phyloP scores from a whole-genome alignment of 1,140 invertebrate genomes.

The Telenomus remus region DNA sequence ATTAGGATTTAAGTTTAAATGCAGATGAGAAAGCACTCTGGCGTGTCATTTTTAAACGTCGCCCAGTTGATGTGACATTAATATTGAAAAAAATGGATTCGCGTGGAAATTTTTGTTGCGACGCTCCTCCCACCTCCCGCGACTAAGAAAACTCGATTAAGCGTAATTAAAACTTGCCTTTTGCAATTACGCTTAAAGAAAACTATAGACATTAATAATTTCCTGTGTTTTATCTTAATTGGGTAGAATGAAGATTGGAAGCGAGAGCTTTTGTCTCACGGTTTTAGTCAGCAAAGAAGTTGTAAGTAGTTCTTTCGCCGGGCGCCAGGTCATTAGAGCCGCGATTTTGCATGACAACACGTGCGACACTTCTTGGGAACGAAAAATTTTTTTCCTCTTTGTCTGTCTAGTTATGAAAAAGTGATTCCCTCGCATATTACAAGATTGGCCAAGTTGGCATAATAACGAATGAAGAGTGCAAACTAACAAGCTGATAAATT shows the following conservation, averaged over 20 bases:
- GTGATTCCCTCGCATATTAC: constrained; percentile 43
- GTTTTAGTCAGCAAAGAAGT: constrained; percentile 2
- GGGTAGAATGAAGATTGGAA: constrained; percentile 15
- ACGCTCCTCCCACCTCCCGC: no score
- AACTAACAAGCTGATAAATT: constrained; percentile 44
- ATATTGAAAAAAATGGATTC: background rate
- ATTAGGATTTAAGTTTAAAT: constrained; percentile 48
- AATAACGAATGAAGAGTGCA: constrained; percentile 40
- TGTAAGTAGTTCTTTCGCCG: constrained; percentile 2
- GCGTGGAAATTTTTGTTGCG: no score
- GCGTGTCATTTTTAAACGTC: background rate
- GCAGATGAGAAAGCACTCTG: constrained; percentile 19
- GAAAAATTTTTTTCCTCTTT: constrained; percentile 12
- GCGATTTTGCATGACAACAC: constrained; percentile 16
- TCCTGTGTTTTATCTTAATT: constrained; percentile 11
- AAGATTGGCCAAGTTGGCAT: constrained; percentile 37
- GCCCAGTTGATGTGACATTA: background rate
- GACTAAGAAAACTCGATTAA: no score
- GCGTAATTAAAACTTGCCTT: no score
- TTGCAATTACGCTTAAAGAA: background rate
- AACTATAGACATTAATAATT: constrained; percentile 6
- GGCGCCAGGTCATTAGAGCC: background rate
- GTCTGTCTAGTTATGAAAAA: constrained; percentile 24
- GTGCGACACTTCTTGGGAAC: background rate
- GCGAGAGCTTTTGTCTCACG: constrained; percentile 7